Evolutionary conservation across 2,888 invertebrate species (phyloP).

Genomic region (Axea sp.): DNA sequence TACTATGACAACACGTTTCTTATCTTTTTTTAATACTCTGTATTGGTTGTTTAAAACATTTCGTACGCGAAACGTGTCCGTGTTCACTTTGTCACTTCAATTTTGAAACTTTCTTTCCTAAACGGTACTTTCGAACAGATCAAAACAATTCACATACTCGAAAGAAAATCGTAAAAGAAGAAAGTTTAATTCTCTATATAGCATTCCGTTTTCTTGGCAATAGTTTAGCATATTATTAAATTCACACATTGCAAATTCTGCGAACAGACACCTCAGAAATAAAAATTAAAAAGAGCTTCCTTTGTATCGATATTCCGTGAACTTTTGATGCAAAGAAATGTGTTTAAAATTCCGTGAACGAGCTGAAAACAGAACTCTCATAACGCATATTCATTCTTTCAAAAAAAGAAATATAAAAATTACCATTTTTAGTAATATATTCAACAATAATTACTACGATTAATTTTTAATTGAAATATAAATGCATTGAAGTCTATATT

Average conservation of each 20-base stretch:
- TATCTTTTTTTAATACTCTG: too few species aligned
- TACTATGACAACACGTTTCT: too few species aligned
- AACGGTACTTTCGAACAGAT: constrained; percentile 27
- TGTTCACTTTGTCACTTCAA: neutral
- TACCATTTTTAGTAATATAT: too few species aligned
- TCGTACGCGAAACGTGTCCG: neutral
- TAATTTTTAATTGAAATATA: too few species aligned
- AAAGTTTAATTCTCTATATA: constrained; percentile 22
- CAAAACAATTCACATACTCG: constrained; percentile 21
- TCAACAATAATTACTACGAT: too few species aligned
- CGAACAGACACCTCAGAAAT: constrained; percentile 10
- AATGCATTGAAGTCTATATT: too few species aligned
- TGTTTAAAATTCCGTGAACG: neutral
- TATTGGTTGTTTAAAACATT: neutral
- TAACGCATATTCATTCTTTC: too few species aligned
- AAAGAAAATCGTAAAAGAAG: constrained; percentile 30
- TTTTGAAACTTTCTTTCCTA: constrained; percentile 32
- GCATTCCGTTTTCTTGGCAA: constrained; percentile 27
- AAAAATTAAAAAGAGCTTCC: constrained; percentile 1
- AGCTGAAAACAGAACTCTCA: too few species aligned
- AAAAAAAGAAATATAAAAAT: too few species aligned
- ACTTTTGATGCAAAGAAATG: too few species aligned
- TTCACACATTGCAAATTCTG: constrained; percentile 11
- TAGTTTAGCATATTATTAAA: constrained; percentile 17
- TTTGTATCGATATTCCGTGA: constrained; percentile 22